Percentiles rank a stretch among this genome's conserved stretches.
Evolutionary conservation across 2,888 invertebrate genomes (phyloP).

Genomic region (Camptogramma bilineatum): DNA sequence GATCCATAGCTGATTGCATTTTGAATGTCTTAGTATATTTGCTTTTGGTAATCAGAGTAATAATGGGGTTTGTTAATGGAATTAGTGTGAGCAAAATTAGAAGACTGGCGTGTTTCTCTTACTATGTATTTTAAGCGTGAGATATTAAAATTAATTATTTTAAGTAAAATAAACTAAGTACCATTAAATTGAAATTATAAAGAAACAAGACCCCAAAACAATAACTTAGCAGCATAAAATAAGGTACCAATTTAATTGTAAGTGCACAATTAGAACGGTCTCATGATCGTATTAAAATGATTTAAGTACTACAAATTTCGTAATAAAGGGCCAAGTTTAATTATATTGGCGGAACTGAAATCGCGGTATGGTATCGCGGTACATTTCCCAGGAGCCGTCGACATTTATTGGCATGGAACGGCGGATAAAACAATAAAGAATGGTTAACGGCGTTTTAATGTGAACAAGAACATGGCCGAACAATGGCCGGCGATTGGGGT

Average conservation of each 20-base stretch:
- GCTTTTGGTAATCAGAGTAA: conserved; percentile 10
- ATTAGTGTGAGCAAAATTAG: conserved; percentile 5
- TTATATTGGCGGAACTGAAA: conserved; percentile 70
- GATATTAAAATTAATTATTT: neutral
- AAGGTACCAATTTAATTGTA: conserved; percentile 52
- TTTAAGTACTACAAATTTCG: conserved; percentile 72
- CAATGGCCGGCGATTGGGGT: conserved; percentile 79
- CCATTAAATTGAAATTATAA: conserved; percentile 17
- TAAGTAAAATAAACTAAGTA: neutral
- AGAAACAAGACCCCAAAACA: conserved; percentile 28
- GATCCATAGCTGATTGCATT: conserved; percentile 23
- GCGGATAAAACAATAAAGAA: conserved; percentile 85
- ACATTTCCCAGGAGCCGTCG: conserved; percentile 77
- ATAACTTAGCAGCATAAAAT: conserved; percentile 36
- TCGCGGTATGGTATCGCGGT: conserved; percentile 55
- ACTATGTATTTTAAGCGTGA: neutral
- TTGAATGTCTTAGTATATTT: conserved; percentile 20
- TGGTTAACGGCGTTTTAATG: conserved; percentile 84
- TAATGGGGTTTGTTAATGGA: conserved; percentile 1
- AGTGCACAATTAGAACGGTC: conserved; percentile 57
- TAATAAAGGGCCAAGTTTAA: conserved; percentile 72
- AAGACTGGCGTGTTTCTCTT: neutral
- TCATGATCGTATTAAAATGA: conserved; percentile 57
- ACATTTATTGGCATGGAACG: conserved; percentile 76
- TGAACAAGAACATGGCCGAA: conserved; percentile 80